phyloP scores from a whole-genome alignment of 23 tunicate genomes.

The Aplidium turbinatum region DNA sequence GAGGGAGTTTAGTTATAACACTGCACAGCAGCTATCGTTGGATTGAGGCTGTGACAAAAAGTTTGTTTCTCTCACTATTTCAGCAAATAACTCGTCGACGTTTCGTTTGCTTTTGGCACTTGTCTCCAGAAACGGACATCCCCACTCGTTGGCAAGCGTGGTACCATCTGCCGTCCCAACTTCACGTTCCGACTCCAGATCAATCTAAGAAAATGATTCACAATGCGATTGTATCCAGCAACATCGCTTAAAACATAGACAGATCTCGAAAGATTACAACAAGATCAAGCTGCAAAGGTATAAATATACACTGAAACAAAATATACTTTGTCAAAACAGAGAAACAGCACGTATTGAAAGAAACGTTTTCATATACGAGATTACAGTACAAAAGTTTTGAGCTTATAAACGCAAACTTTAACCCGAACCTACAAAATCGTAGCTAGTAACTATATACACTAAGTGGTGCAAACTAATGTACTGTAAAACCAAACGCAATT shows the following conservation, averaged over 20 bases:
- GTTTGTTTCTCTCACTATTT: constrained; percentile 91
- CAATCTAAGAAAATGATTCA: constrained; percentile 47
- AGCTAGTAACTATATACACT: too few relatives aligned
- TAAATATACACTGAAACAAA: neutral
- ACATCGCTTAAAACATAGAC: too few relatives aligned
- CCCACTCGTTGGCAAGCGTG: constrained; percentile 86
- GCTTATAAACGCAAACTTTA: neutral
- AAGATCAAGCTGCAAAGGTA: neutral
- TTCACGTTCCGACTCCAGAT: constrained; percentile 83
- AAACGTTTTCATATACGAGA: neutral
- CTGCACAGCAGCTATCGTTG: constrained; percentile 64
- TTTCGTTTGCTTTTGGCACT: constrained; percentile 89
- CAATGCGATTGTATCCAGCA: neutral
- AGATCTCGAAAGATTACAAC: neutral
- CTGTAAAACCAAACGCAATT: too few relatives aligned
- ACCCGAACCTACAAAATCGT: too few relatives aligned
- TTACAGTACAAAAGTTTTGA: neutral
- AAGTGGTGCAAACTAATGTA: too few relatives aligned
- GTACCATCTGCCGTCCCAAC: constrained; percentile 77
- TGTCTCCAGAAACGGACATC: constrained; percentile 93
- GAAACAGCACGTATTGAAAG: neutral
- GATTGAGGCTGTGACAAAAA: constrained; percentile 70
- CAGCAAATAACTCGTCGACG: constrained; percentile 92
- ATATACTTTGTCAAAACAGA: neutral
- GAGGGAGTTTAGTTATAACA: constrained; percentile 57